These are phyloP conservation scores for Gorsachius magnificus DNA, from an alignment of 2,797 vertebrate species.

Conservation along the genomic window DNA sequence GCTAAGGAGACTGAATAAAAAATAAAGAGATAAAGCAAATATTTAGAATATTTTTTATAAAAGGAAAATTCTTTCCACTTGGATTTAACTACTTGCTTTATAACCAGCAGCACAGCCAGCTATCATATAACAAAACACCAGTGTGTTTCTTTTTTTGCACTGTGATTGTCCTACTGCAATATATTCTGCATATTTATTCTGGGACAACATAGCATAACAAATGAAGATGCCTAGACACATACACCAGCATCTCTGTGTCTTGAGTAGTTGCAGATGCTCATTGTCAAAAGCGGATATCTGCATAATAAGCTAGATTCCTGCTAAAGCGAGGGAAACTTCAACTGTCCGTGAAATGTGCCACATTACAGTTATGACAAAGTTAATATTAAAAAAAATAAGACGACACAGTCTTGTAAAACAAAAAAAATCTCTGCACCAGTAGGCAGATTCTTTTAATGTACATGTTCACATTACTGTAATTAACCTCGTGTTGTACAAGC, in stretches of 20 bases:
- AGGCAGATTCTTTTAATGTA: neutral
- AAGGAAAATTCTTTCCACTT: conserved; percentile 59
- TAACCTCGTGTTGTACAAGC: neutral
- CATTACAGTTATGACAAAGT: neutral
- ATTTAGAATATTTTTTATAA: conserved; percentile 62
- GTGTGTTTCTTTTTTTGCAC: neutral
- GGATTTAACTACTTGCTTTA: conserved; percentile 69
- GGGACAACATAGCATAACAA: neutral
- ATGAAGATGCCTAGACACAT: neutral
- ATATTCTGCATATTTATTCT: conserved; percentile 7
- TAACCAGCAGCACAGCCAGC: conserved; percentile 27
- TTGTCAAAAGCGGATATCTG: neutral
- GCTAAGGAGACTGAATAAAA: conserved; percentile 73
- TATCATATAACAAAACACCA: conserved; percentile 36
- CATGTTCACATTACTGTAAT: neutral
- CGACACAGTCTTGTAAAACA: neutral
- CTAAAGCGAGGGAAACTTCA: neutral
- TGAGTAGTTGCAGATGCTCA: conserved; percentile 49
- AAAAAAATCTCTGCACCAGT: neutral
- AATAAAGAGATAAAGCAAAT: conserved; percentile 69
- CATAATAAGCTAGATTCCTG: neutral
- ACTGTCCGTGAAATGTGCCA: neutral
- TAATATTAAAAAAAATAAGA: neutral
- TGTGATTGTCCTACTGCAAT: neutral
- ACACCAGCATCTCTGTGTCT: neutral